phyloP scores from a whole-genome alignment of 2,113 vertebrate genomes.

The Kryptolebias marmoratus region DNA sequence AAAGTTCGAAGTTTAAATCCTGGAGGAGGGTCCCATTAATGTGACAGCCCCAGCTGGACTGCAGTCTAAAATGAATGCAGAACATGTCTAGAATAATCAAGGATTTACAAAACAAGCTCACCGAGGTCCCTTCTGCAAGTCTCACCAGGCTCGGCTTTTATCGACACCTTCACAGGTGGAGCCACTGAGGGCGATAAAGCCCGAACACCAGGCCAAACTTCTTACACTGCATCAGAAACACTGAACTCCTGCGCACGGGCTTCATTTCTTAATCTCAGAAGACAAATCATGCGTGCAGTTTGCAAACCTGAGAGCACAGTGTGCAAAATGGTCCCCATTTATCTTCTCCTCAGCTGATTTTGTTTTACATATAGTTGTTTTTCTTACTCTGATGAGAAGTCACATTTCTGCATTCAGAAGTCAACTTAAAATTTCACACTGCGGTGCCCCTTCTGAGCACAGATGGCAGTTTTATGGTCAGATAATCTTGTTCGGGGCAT shows the following conservation, averaged over 20 bases:
- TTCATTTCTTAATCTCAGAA: background rate
- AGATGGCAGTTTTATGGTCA: constrained; percentile 1
- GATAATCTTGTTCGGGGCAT: background rate
- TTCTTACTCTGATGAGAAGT: background rate
- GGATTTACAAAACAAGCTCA: background rate
- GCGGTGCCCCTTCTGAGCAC: background rate
- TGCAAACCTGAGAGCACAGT: background rate
- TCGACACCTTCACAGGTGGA: background rate
- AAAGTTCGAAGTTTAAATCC: background rate
- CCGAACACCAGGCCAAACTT: background rate
- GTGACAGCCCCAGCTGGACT: background rate
- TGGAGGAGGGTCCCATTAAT: background rate
- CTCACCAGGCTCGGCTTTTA: background rate
- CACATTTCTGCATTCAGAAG: too few species aligned
- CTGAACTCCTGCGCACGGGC: background rate
- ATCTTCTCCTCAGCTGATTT: background rate
- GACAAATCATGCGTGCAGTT: background rate
- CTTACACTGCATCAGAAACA: background rate
- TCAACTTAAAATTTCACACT: background rate
- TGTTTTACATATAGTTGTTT: background rate
- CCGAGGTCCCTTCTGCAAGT: background rate
- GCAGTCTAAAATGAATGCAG: background rate
- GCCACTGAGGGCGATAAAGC: background rate
- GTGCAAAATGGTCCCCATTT: background rate
- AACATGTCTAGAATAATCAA: background rate